A percentile compares a stretch with the other conserved stretches of the same genome.
Conservation (phyloP, 2,888 invertebrate genomes). For the Polia nebulosa region DNA sequence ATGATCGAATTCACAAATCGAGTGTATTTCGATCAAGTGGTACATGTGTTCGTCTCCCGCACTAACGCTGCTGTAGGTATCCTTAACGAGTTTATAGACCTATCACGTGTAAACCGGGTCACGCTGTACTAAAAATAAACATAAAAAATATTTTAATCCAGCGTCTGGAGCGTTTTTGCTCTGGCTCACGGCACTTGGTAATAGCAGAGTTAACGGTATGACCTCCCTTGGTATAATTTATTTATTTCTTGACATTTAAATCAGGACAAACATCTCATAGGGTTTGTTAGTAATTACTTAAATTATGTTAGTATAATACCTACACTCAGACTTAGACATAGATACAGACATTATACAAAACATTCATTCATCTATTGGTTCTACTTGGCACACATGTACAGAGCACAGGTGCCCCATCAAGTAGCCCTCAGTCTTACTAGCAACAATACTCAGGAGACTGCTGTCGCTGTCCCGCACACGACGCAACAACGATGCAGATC, state of each 20-base stretch:
- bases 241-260: no score
- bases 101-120: slow-evolving; percentile 78
- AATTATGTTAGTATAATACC: no score
- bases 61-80: slow-evolving; percentile 68
- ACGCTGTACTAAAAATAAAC: slow-evolving; percentile 79
- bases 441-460: no score
- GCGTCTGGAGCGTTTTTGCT: slow-evolving; percentile 76
- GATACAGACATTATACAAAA: no score
- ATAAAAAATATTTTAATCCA: slow-evolving; percentile 77
- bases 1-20: slow-evolving; percentile 23
- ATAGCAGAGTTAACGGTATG: slow-evolving; percentile 69
- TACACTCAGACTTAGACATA: no score
- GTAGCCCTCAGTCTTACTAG: no score
- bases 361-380: no score
- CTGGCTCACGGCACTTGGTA: slow-evolving; percentile 67
- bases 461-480: background rate
- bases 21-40: slow-evolving; percentile 41
- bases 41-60: slow-evolving; percentile 78
- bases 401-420: no score
- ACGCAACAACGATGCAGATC: no score
- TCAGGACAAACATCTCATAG: no score
- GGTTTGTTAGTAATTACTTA: no score
- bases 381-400: no score
- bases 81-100: slow-evolving; percentile 77
- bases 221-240: slow-evolving; percentile 74